Percentiles rank a stretch among this genome's conserved stretches.
Conservation (phyloP, 2,888 invertebrate genomes). For the Crioceris asparagi region DNA sequence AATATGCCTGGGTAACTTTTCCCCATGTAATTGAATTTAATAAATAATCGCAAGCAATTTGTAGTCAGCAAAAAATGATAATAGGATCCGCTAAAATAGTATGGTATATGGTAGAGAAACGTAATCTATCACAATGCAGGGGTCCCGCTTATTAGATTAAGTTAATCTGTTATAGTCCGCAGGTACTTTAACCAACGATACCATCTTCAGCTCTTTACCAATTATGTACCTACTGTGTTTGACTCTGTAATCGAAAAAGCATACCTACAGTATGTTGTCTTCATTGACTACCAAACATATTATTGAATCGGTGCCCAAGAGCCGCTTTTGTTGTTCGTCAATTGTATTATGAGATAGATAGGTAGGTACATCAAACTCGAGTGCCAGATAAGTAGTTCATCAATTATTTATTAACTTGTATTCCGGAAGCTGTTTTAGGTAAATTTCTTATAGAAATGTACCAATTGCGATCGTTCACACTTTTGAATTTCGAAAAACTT, state of each 20-base stretch:
- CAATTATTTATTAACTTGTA: too few species aligned
- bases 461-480: too few species aligned
- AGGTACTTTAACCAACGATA: too few species aligned
- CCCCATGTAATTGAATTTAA: constrained; percentile 1
- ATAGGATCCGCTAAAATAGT: constrained; percentile 14
- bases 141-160: constrained; percentile 32
- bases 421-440: too few species aligned
- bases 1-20: background rate
- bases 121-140: constrained; percentile 29
- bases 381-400: too few species aligned
- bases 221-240: constrained; percentile 30
- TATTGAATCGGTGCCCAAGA: too few species aligned
- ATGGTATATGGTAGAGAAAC: constrained; percentile 13
- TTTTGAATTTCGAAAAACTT: too few species aligned
- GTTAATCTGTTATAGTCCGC: constrained; percentile 31
- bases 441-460: too few species aligned
- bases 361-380: too few species aligned
- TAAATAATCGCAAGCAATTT: background rate
- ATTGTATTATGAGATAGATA: too few species aligned
- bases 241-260: constrained; percentile 19
- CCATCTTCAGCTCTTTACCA: constrained; percentile 29
- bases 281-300: background rate
- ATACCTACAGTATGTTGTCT: background rate
- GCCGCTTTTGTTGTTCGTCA: too few species aligned
- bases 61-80: background rate